Base-by-base conservation (phyloP, 1,140 invertebrate species). In the Panagrolaimus sp. region DNA sequence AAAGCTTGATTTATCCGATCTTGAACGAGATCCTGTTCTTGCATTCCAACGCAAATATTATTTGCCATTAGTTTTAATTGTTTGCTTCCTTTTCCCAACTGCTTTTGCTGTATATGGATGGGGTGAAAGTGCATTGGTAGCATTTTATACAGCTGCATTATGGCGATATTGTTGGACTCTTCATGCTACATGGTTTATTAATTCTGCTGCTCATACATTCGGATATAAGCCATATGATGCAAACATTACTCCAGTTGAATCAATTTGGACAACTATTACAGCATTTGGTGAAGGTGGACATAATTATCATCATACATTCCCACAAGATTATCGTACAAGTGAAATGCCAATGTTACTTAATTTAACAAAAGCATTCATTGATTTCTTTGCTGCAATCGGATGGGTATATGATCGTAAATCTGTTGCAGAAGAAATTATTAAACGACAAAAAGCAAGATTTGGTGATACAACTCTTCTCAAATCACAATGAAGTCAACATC, bases 131-230 rank as follows among this genome's bases (percentile, higher is more conserved):
- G 88, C 89, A 78, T 75, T 81, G 9, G 91, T 90, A 77, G 87
- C 91, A 1, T 94, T 90, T 85, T 92, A 91, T 83, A 87, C 95
- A 0, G 87, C 89, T 13, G 89, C 89, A 3, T 84, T 96, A 75
- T 88, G 95, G 78, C 88, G 94, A 38, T 97, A 94, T 84, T 87
- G 88, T 11, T 88, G 91, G 76, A 90, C 89, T 11, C 86, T 98
- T 20, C 92, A 98, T 81, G 88, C 89, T 71, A 97, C 94, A 3
- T 98, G 94, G 93, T 85, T 93, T 47, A 93, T 97, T 0, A 98
- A 98, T 84, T 75, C 74, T 23, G 70, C 63, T 0, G 68, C 74
- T 16, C 73, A 75, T 48, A 70, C 63, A 51, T 57, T 57, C 85
- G 95, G 95, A 62, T 87, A 88, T 68, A 89, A 89, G 78, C 93